phyloP scores from a whole-genome alignment of 2,888 invertebrate genomes.

The Chaitophorus viminalis region DNA sequence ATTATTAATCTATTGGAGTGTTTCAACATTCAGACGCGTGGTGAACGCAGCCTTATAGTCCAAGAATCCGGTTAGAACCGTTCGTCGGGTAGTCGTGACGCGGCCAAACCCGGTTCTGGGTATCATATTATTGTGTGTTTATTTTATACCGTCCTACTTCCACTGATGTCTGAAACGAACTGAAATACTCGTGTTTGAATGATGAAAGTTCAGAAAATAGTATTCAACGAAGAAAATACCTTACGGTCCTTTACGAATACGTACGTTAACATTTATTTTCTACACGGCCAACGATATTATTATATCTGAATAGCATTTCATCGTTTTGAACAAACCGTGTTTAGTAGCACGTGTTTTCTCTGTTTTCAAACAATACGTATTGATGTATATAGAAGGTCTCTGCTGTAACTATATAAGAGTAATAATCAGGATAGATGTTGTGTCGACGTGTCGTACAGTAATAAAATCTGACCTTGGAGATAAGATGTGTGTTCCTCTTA shows the following conservation, averaged over 20 bases:
- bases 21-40: not conserved
- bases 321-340: not conserved
- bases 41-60: slow-evolving; percentile 43
- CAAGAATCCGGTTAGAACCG: slow-evolving; percentile 57
- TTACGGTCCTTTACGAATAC: not conserved
- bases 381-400: not conserved
- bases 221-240: not conserved
- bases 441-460: not conserved
- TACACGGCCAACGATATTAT: no score
- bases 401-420: not conserved
- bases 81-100: slow-evolving; percentile 51
- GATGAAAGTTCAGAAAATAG: slow-evolving; percentile 26
- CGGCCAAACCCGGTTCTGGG: slow-evolving; percentile 21
- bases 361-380: not conserved
- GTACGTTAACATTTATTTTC: not conserved
- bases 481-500: not conserved
- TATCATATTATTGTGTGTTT: slow-evolving; percentile 1
- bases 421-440: slow-evolving; percentile 4
- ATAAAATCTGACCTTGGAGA: slow-evolving; percentile 33
- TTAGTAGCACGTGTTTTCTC: not conserved
- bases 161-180: not conserved
- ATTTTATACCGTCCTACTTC: slow-evolving; percentile 35
- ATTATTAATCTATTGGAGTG: not conserved
- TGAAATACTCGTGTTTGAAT: not conserved
- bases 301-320: no score